A percentile compares a stretch with the other conserved stretches of the same genome.
These are phyloP conservation scores for Neofelis nebulosa DNA, from an alignment of 2,113 vertebrate genomes.

Conservation along the genomic window DNA sequence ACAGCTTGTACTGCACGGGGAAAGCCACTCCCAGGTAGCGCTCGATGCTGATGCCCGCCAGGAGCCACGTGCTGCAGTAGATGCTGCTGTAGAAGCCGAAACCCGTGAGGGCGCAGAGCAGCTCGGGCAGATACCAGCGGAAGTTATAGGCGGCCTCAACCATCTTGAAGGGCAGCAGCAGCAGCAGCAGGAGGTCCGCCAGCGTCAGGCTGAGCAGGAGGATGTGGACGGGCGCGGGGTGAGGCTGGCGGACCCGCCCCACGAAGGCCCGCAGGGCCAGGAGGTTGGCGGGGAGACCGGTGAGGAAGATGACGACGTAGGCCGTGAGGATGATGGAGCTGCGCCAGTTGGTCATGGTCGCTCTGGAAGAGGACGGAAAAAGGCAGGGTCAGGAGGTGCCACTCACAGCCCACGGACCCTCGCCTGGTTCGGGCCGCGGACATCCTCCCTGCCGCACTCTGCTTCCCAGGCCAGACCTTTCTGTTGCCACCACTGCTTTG, in stretches of 20 bases:
- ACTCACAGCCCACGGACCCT: neutral
- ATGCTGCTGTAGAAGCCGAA: conserved; percentile 94
- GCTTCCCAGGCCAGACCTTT: neutral
- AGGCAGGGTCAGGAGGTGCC: neutral
- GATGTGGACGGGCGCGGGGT: conserved; percentile 87
- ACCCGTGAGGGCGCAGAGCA: conserved; percentile 87
- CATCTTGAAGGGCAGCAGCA: conserved; percentile 94
- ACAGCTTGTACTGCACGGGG: conserved; percentile 89
- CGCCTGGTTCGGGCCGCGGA: neutral
- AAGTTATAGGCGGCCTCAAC: conserved; percentile 83
- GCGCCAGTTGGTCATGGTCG: neutral
- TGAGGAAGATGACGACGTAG: conserved; percentile 90
- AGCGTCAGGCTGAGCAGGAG: conserved; percentile 93
- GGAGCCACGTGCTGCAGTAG: conserved; percentile 92
- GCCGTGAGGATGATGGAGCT: conserved; percentile 84
- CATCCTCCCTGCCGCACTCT: neutral
- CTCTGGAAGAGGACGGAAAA: neutral
- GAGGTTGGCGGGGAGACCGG: conserved; percentile 90
- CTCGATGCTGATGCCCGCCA: conserved; percentile 91
- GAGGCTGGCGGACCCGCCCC: conserved; percentile 85
- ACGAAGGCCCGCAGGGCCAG: conserved; percentile 90
- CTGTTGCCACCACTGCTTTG: neutral
- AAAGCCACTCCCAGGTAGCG: conserved; percentile 92
- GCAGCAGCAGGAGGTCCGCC: conserved; percentile 91
- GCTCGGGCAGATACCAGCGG: conserved; percentile 84